Evolutionary conservation across 1,140 invertebrate genomes (phyloP).

Genomic region (Octopus sinensis): DNA sequence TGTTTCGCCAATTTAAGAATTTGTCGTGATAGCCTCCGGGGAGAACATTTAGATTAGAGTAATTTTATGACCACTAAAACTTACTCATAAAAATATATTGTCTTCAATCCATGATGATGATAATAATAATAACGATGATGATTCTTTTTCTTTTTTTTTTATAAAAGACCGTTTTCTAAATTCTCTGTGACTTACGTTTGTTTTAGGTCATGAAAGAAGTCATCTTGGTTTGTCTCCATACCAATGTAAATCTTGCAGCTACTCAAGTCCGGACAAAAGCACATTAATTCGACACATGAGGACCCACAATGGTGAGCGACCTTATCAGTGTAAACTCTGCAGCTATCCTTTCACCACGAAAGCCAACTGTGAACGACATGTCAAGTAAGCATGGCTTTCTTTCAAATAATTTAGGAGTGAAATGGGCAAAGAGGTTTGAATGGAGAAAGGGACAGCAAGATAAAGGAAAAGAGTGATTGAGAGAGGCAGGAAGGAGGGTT

Average conservation of each 20-base stretch:
- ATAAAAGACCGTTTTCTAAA: neutral
- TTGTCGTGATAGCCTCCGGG: too few relatives aligned
- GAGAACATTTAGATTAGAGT: too few relatives aligned
- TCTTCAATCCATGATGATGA: neutral
- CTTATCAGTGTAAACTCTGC: conserved; percentile 89
- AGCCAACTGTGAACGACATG: conserved; percentile 77
- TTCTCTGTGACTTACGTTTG: neutral
- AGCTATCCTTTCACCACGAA: conserved; percentile 96
- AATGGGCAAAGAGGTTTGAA: neutral
- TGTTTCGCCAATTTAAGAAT: too few relatives aligned
- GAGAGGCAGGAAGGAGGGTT: neutral
- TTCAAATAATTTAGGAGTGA: neutral
- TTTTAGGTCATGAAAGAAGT: conserved; percentile 72
- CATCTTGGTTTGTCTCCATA: conserved; percentile 60
- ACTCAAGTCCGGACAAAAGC: conserved; percentile 60
- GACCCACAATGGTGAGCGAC: conserved; percentile 85
- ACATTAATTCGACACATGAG: conserved; percentile 68
- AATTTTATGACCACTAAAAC: too few relatives aligned
- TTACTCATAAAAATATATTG: too few relatives aligned
- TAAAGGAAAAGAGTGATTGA: neutral
- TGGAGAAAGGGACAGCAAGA: neutral
- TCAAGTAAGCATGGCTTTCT: conserved; percentile 27
- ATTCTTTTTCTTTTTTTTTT: neutral
- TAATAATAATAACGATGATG: neutral
- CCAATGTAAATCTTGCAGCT: conserved; percentile 50